phyloP scores from a whole-genome alignment of 2,797 vertebrate species.

The Euphonia xanthogaster region DNA sequence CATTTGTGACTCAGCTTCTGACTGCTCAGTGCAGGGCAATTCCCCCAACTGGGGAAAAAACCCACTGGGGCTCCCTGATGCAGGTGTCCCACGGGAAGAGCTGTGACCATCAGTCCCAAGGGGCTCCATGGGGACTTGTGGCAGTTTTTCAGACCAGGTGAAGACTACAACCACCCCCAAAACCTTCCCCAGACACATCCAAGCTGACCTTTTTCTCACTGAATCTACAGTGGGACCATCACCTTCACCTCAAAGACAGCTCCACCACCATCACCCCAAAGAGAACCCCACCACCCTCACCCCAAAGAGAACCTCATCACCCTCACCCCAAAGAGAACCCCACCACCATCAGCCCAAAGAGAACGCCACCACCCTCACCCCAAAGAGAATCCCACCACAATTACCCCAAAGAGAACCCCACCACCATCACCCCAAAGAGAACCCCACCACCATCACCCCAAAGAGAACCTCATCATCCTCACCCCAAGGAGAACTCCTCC shows the following conservation, averaged over 20 bases:
- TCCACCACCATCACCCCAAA: not conserved
- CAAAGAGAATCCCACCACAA: too few species aligned
- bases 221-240: not conserved
- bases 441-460: fast-evolving
- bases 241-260: not conserved
- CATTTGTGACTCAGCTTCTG: not conserved
- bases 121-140: fast-evolving
- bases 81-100: fast-evolving
- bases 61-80: fast-evolving
- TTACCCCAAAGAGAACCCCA: too few species aligned
- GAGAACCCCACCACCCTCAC: not conserved
- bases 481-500: too few species aligned
- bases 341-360: too few species aligned
- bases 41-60: fast-evolving
- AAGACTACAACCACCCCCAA: fast-evolving
- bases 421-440: fast-evolving
- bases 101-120: not conserved
- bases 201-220: not conserved
- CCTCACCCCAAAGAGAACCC: not conserved
- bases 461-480: too few species aligned
- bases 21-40: not conserved
- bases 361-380: too few species aligned
- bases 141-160: not conserved
- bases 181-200: not conserved
- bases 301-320: not conserved